These are phyloP conservation scores for Spodoptera littoralis DNA, from an alignment of 2,888 invertebrate genomes.

Conservation along the genomic window DNA sequence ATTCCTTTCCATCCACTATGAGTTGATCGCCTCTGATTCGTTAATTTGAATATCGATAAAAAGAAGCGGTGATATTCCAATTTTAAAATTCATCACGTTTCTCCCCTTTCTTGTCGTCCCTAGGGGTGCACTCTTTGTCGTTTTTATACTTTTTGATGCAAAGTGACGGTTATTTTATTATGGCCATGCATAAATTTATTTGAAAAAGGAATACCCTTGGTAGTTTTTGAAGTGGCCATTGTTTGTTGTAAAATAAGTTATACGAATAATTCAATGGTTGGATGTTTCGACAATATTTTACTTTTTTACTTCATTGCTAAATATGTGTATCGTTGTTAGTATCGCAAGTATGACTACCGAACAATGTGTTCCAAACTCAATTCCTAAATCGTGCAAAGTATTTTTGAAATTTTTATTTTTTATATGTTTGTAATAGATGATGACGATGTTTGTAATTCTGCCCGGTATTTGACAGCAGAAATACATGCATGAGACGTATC, in stretches of 20 bases:
- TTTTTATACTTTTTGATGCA: slow-evolving; percentile 39
- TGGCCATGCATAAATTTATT: slow-evolving; percentile 40
- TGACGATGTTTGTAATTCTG: no score
- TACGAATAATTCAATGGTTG: no score
- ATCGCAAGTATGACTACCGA: no score
- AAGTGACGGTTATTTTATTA: slow-evolving; percentile 60
- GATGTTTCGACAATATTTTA: no score
- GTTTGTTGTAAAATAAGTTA: background rate
- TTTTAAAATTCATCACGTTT: slow-evolving; percentile 76
- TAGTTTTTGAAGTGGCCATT: background rate
- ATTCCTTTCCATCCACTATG: slow-evolving; percentile 28
- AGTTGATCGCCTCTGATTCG: slow-evolving; percentile 66
- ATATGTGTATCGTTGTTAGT: no score
- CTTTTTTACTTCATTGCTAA: no score
- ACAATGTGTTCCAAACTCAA: no score
- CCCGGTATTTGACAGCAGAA: no score
- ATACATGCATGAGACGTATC: no score
- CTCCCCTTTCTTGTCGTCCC: slow-evolving; percentile 52
- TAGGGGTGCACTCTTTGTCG: slow-evolving; percentile 33
- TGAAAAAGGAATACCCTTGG: slow-evolving; percentile 27
- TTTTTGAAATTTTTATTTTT: no score
- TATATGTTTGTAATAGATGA: no score
- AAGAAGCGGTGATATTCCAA: slow-evolving; percentile 69
- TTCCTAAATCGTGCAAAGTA: no score
- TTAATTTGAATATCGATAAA: slow-evolving; percentile 77